Evolutionary conservation across 2,113 vertebrate genomes (phyloP).

Genomic region (Galeopterus variegatus): DNA sequence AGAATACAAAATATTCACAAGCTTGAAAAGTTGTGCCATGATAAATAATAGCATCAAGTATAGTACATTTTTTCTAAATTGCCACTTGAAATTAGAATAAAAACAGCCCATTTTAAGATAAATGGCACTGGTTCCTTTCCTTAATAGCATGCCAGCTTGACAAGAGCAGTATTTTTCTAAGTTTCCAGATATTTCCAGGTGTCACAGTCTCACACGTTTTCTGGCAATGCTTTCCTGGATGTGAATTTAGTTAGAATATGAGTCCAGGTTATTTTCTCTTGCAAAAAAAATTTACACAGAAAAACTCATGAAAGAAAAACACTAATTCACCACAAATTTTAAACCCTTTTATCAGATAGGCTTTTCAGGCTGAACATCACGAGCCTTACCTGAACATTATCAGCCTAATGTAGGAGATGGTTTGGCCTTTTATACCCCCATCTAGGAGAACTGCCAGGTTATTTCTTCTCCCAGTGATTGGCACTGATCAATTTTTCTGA

Average conservation of each 20-base stretch:
- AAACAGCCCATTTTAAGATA: neutral
- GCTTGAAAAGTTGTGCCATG: neutral
- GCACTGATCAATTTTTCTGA: neutral
- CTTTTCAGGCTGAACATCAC: neutral
- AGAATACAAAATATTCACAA: neutral
- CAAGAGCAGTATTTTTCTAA: neutral
- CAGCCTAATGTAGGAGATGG: neutral
- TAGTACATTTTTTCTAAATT: neutral
- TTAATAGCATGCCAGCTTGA: neutral
- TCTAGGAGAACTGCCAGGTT: neutral
- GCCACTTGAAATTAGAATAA: neutral
- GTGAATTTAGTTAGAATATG: neutral
- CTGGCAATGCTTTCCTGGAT: neutral
- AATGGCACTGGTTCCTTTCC: neutral
- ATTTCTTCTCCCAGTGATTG: neutral
- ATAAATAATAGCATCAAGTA: neutral
- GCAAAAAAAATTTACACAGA: neutral
- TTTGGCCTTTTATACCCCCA: neutral
- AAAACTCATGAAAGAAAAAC: neutral
- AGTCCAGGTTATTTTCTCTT: neutral
- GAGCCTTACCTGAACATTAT: no score
- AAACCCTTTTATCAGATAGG: neutral
- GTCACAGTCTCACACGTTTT: neutral
- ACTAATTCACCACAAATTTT: neutral
- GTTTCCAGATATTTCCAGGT: slow-evolving; percentile 2